Percentiles rank a stretch among this genome's conserved stretches.
phyloP scores from a whole-genome alignment of 2,113 vertebrate species.

The Cyanoramphus novaezelandiae region DNA sequence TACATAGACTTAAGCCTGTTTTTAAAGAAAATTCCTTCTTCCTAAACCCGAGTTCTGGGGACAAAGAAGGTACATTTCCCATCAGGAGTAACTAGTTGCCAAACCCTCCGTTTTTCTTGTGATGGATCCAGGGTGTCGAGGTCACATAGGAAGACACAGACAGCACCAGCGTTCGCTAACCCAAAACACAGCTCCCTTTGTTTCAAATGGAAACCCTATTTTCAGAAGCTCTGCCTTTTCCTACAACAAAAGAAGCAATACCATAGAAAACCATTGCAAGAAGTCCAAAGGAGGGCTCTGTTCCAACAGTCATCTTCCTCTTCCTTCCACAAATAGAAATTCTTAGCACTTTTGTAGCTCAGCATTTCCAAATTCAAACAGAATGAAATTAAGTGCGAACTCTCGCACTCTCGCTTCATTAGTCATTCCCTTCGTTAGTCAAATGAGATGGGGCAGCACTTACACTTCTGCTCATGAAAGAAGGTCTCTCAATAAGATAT shows the following conservation, averaged over 20 bases:
- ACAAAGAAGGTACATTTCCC: neutral
- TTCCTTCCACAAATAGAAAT: neutral
- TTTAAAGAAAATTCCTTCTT: neutral
- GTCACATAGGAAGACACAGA: neutral
- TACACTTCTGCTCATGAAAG: neutral
- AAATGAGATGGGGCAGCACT: neutral
- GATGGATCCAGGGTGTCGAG: neutral
- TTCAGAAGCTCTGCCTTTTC: neutral
- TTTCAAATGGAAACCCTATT: neutral
- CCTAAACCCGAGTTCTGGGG: neutral
- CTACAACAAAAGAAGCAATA: neutral
- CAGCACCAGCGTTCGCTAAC: neutral
- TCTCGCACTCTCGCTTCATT: neutral
- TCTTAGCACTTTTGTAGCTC: neutral
- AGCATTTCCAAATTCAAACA: constrained; percentile 5
- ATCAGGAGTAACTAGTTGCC: neutral
- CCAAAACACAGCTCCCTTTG: neutral
- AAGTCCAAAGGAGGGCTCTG: neutral
- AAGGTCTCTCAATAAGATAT: neutral
- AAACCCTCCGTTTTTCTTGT: neutral
- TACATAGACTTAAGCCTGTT: neutral
- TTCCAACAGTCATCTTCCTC: neutral
- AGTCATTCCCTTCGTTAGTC: neutral
- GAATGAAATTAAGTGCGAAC: neutral
- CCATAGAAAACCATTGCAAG: neutral